A percentile compares a stretch with the other conserved stretches of the same genome.
Evolutionary conservation across 2,797 vertebrate species (phyloP).

Genomic region (Thamnophis elegans): DNA sequence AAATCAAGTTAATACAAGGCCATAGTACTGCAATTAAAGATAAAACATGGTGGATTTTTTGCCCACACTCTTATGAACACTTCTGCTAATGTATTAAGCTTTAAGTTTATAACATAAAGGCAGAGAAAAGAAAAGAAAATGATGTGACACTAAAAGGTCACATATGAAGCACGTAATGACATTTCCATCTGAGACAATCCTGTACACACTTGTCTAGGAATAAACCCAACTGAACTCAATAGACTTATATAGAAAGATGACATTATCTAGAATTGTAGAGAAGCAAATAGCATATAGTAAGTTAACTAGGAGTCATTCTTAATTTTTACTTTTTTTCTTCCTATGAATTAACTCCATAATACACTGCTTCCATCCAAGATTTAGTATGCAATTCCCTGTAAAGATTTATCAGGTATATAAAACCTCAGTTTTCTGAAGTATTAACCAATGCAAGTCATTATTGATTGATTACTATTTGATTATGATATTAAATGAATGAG

Average conservation of each 20-base stretch:
- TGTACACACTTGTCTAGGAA: neutral
- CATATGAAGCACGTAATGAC: neutral
- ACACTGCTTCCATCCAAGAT: neutral
- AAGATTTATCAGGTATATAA: neutral
- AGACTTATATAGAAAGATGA: neutral
- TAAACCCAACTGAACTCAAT: neutral
- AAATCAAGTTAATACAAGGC: neutral
- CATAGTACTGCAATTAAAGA: neutral
- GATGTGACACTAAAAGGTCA: neutral
- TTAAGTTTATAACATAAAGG: neutral
- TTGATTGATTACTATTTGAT: slow-evolving; percentile 2
- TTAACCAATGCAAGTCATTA: neutral
- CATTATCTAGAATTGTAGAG: neutral
- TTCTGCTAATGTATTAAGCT: neutral
- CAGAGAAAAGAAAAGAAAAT: neutral
- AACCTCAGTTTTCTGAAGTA: neutral
- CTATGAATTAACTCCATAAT: neutral
- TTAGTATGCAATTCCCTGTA: neutral
- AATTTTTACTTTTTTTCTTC: neutral
- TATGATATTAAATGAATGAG: neutral
- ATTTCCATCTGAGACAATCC: neutral
- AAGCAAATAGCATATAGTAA: neutral
- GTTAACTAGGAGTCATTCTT: neutral
- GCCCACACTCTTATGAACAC: neutral
- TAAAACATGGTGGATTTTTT: neutral